Base-by-base conservation (phyloP, 2,888 invertebrate genomes). In the Aleiodes leptofemur region DNA sequence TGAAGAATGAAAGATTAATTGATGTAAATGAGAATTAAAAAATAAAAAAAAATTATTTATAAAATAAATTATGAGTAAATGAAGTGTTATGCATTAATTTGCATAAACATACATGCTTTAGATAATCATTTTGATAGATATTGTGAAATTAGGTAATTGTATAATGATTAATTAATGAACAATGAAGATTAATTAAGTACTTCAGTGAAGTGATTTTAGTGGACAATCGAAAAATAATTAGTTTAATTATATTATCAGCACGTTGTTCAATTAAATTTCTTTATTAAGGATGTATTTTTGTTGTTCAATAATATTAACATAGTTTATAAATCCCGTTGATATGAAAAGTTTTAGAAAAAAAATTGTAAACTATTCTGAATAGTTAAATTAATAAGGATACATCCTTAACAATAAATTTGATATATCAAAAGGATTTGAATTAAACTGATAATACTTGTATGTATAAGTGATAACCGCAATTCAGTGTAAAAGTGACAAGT, bases 41-140 rank as follows among this genome's bases (percentile, higher is more conserved):
- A 31, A 9, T n/a, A 14, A n/a, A 38, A 14, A 14, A 29, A 11
- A 56, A 56, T 23, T 16, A 16, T 55, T 55, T 23, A 0, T 23
- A 4, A 11, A 34, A 7, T 56, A 56, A 56, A 29, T 23, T 43
- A 61, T 14, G 34, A 43, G 7, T 43, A 3, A 43, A 4, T 13
- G 6, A n/a, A 61, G 23, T 14, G 3, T 31, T 61, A 38, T 38
- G 38, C 38, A 43, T 38, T 38, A 14, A 38, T n/a, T 13, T 43
- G 38, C 61, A 61, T 61, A 14, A 31, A 23, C 2, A 23, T 38
- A 13, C 14, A 29, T 14, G 64, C 64, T 64, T 64, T 43, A 64
- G 64, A 48, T 64, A 64, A 64, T 64, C 64, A 64, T 64, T 64
- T 55, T 64, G 16, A 48, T 48, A 48, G 64, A 38, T 64, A 59